A percentile compares a stretch with the other conserved stretches of the same genome.
These are phyloP conservation scores for Plestiodon gilberti DNA, from an alignment of 2,113 vertebrate genomes.

Conservation along the genomic window DNA sequence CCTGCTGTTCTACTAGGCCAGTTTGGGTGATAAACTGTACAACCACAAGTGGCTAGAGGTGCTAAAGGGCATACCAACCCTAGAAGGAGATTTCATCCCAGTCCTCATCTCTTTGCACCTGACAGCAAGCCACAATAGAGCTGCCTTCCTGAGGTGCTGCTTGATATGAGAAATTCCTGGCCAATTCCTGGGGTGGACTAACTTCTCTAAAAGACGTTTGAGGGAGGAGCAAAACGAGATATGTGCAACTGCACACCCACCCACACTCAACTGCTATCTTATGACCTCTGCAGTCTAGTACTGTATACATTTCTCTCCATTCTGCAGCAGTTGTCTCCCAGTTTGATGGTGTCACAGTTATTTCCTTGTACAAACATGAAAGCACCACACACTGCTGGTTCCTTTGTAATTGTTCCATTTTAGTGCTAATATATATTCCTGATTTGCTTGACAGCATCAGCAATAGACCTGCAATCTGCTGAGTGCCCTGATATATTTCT, in stretches of 20 bases:
- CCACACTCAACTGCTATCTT: no score
- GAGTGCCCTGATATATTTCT: neutral
- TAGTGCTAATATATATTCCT: neutral
- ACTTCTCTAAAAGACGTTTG: conserved; percentile 6
- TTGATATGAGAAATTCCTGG: conserved; percentile 26
- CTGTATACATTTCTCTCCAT: neutral
- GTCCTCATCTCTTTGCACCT: neutral
- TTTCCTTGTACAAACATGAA: neutral
- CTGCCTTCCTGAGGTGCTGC: no score
- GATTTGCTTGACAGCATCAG: neutral
- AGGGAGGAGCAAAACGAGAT: conserved; percentile 6
- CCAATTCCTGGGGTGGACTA: conserved; percentile 44
- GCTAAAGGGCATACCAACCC: neutral
- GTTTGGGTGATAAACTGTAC: neutral
- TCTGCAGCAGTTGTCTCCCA: neutral
- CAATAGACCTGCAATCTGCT: neutral
- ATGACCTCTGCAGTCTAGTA: neutral
- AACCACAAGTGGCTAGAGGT: neutral
- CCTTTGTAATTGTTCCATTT: neutral
- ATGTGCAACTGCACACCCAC: conserved; percentile 18
- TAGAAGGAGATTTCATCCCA: neutral
- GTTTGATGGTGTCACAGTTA: neutral
- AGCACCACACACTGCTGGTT: neutral
- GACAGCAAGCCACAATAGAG: neutral
- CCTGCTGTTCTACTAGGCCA: neutral